Evolutionary conservation across 37 sponge, comb jelly and placozoan species (phyloP), one percentile per base, ranked within the genome.

Genomic region (Ephydatia muelleri): DNA sequence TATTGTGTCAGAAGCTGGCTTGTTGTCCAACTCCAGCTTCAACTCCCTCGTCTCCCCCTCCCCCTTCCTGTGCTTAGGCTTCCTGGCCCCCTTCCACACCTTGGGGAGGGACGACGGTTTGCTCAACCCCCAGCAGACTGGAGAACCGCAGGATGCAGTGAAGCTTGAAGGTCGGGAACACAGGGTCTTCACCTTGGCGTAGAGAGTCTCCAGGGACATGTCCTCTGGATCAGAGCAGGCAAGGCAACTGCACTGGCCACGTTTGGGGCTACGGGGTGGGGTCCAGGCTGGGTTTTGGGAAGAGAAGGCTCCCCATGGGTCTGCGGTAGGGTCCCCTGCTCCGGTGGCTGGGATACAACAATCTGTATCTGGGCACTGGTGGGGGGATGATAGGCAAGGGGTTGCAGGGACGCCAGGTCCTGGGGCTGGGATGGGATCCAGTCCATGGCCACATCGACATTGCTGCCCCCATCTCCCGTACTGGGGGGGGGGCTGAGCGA

Each of bases 151-250:
- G 78, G 23, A 93, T 83, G 16, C 83, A 73, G 39, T 95, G 66
- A 4, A 89, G 96, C 57, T 86, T 80, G 85, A 90, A 97, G 35
- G 65, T 76, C 2, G 97, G 97, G 32, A 97, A 97, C 27, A n/a
- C n/a, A 57, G 19, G 57, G 57, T 16, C 57, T 14, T 57, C 26
- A 86, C 89, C 75, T 91, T 90, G 21, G 82, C 84, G n/a, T 86
- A 78, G 31, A 93, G 80, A 29, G 86, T 80, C n/a, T 89, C 93
- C 32, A 83, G 40, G 0, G 82, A 64, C 86, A 90, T 90, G 76
- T 85, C 77, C n/a, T 90, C 81, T 13, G 90, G 90, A 89, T 80
- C 57, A 85, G 82, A 38, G 80, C 48, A 35, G 82, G 88, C 43
- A 87, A 69, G 69, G 82, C 88, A 0, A 74, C 89, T 5, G 80